Percentiles rank a stretch among this genome's conserved stretches.
Conservation (phyloP, 2,888 invertebrate genomes). For the Drosophila paranaensis region DNA sequence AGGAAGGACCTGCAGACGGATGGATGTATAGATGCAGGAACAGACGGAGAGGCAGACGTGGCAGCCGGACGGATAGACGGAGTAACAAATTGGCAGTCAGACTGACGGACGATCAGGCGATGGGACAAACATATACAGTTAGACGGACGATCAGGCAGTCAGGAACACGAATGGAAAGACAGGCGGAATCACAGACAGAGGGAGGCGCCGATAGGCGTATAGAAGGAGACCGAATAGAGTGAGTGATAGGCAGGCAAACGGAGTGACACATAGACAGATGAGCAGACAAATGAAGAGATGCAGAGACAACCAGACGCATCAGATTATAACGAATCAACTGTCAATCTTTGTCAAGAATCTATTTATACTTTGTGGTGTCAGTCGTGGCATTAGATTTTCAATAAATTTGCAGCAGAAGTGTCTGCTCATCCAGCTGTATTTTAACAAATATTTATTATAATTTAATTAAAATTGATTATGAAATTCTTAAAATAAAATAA, state of each 20-base stretch:
- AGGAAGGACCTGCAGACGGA: neutral
- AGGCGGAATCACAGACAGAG: too few species aligned
- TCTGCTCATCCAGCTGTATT: too few species aligned
- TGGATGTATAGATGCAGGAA: neutral
- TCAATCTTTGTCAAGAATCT: neutral
- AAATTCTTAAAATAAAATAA: too few species aligned
- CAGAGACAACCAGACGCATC: neutral
- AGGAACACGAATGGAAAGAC: neutral
- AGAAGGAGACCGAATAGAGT: neutral
- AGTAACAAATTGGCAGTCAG: too few species aligned
- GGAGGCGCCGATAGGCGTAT: too few species aligned
- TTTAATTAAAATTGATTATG: neutral
- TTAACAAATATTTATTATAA: too few species aligned
- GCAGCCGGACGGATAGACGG: neutral
- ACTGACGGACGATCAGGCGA: neutral
- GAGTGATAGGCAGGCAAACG: neutral
- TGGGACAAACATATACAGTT: too few species aligned
- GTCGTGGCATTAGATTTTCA: too few species aligned
- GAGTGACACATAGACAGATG: neutral
- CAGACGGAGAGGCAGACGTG: neutral
- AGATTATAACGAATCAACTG: neutral
- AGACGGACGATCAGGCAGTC: neutral
- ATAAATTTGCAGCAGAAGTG: too few species aligned
- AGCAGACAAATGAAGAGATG: neutral
- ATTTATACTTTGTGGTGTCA: neutral